Conservation (phyloP, 2,888 invertebrate species). For the Carterocephalus palaemon region DNA sequence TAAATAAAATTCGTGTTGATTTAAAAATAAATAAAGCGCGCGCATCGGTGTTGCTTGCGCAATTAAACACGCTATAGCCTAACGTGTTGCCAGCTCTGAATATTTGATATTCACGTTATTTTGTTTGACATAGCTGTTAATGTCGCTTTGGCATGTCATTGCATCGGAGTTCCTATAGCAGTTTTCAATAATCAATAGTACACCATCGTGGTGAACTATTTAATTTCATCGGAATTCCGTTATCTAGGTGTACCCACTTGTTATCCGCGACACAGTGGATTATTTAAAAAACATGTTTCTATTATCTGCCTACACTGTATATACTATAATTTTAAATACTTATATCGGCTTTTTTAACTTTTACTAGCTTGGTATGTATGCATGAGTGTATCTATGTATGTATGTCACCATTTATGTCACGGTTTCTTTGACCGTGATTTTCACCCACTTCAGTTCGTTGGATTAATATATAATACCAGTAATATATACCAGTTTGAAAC, state of each 20-base stretch:
- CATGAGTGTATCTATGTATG: too few species aligned
- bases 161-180: slow-evolving; percentile 49
- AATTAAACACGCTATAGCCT: slow-evolving; percentile 49
- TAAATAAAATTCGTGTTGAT: slow-evolving; percentile 21
- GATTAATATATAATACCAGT: too few species aligned
- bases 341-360: too few species aligned
- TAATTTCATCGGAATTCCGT: slow-evolving; percentile 46
- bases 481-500: too few species aligned
- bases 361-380: too few species aligned
- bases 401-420: too few species aligned
- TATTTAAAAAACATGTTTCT: not conserved
- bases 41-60: slow-evolving; percentile 56
- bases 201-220: slow-evolving; percentile 44
- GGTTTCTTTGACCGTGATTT: too few species aligned
- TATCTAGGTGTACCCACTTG: slow-evolving; percentile 36
- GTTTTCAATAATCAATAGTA: slow-evolving; percentile 59
- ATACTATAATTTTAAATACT: slow-evolving; percentile 4
- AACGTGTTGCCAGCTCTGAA: slow-evolving; percentile 60
- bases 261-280: slow-evolving; percentile 30
- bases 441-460: too few species aligned
- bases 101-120: slow-evolving; percentile 64
- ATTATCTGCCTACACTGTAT: not conserved
- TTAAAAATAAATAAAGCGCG: slow-evolving; percentile 30
- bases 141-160: slow-evolving; percentile 74
- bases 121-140: slow-evolving; percentile 74